phyloP scores from a whole-genome alignment of 2,113 vertebrate genomes.

The Megaceryle maxima region DNA sequence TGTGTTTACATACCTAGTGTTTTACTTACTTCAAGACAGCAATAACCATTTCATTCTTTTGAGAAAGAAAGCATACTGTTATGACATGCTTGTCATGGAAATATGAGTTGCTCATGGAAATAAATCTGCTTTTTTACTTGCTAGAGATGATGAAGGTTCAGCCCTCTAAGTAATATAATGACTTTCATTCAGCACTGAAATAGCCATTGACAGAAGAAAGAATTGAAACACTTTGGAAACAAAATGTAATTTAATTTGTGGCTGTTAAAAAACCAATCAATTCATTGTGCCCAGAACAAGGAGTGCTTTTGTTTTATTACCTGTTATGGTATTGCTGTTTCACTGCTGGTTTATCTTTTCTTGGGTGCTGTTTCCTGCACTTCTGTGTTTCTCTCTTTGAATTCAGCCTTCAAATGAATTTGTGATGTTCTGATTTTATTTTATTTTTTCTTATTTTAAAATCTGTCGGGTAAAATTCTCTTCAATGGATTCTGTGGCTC shows the following conservation, averaged over 20 bases:
- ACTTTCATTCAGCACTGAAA: slow-evolving; percentile 29
- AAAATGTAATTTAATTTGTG: slow-evolving; percentile 37
- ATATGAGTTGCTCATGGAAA: background rate
- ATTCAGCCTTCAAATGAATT: slow-evolving; percentile 23
- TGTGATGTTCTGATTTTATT: background rate
- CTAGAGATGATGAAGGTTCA: background rate
- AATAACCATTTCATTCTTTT: background rate
- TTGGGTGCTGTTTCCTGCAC: background rate
- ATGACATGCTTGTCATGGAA: background rate
- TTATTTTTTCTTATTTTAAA: background rate
- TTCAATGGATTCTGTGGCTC: background rate
- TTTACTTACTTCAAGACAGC: background rate
- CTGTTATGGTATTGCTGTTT: background rate
- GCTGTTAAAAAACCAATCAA: slow-evolving; percentile 25
- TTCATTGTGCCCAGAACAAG: slow-evolving; percentile 8
- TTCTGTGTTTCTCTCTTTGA: background rate
- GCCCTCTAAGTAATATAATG: background rate
- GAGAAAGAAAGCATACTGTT: background rate
- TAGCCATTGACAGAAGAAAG: slow-evolving; percentile 38
- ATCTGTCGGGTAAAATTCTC: background rate
- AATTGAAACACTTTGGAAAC: slow-evolving; percentile 46
- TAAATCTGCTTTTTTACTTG: background rate
- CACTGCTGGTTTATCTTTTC: slow-evolving; percentile 1
- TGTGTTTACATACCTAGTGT: background rate
- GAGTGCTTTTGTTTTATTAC: slow-evolving; percentile 5